Base-by-base conservation (phyloP, 2,113 vertebrate species). In the Enhydra lutris region DNA sequence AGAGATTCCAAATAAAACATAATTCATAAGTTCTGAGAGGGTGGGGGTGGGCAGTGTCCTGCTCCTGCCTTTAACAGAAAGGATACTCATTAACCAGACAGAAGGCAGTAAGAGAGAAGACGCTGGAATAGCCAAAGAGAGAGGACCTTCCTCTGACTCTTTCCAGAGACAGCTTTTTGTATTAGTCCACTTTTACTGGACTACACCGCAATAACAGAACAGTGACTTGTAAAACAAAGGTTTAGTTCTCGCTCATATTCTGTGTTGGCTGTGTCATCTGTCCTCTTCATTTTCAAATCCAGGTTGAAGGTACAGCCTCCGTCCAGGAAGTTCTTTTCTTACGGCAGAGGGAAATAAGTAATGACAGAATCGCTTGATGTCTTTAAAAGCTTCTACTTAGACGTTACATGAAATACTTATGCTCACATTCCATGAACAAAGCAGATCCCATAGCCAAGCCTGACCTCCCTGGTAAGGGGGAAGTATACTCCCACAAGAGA, bases 331-430 rank as follows among this genome's bases (percentile, higher is more conserved):
- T 96, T 91, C 69, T n/a, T n/a, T 95, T 67, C 47, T 84, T 65
- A 57, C 29, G 76, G 52, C 57, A 78, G 45, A 93, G 57, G 29
- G 55, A 83, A 84, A 87, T 82, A 52, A 89, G 39, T 63, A 95
- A 26, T 93, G 78, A 12, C 47, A 91, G 76, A 84, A 96, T 14
- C 18, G 76, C 3, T 8, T 71, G n/a, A 57, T 97, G 29, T 31
- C 21, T 86, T 95, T 87, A 74, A 92, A 92, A 82, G 57, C 84
- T 83, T 73, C n/a, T 89, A 31, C 29, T 71, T 42, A 92, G n/a
- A 69, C 79, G 9, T 80, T 74, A 52, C 23, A 29, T 74, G 55
- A 31, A 80, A 61, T 83, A 65, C 26, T 91, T 92, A 61, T 69
- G 42, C 42, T 95, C 57, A 78, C 13, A 65, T 89, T 80, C 36